Percentiles rank a stretch among this genome's conserved stretches.
phyloP scores from a whole-genome alignment of 1,140 invertebrate species.

The Whitmania pigra region DNA sequence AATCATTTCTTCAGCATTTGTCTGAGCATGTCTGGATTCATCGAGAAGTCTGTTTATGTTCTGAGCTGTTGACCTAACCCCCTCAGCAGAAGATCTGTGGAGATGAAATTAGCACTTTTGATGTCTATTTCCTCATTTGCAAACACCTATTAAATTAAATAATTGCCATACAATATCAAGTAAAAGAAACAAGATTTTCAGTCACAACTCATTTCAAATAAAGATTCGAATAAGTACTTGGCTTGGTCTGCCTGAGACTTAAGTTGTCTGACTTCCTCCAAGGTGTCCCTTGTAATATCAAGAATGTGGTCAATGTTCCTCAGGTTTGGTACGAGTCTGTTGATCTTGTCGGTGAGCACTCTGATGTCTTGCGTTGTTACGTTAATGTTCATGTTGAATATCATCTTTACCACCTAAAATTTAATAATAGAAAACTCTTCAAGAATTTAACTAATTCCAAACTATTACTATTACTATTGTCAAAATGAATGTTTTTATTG shows the following conservation, averaged over 20 bases:
- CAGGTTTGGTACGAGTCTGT: slow-evolving; percentile 66
- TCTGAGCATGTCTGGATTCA: no score
- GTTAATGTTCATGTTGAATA: slow-evolving; percentile 53
- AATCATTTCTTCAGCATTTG: no score
- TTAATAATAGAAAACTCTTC: no score
- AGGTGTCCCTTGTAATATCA: slow-evolving; percentile 63
- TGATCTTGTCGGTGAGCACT: slow-evolving; percentile 66
- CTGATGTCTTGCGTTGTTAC: slow-evolving; percentile 72
- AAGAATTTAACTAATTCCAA: neutral
- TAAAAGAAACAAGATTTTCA: no score
- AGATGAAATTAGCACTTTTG: slow-evolving; percentile 26
- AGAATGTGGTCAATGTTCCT: slow-evolving; percentile 82
- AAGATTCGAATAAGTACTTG: slow-evolving; percentile 45
- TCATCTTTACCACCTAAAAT: slow-evolving; percentile 39
- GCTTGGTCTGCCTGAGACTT: slow-evolving; percentile 62
- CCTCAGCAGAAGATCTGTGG: no score
- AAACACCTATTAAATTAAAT: no score
- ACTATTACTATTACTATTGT: neutral
- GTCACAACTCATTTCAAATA: no score
- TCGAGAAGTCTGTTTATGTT: no score
- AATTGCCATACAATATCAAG: no score
- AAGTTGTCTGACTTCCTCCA: slow-evolving; percentile 58
- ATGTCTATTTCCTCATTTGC: slow-evolving; percentile 25
- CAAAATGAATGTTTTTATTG: neutral
- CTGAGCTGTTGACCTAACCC: no score